Conservation (phyloP, 2,113 vertebrate genomes). For the Gadus chalcogrammus region DNA sequence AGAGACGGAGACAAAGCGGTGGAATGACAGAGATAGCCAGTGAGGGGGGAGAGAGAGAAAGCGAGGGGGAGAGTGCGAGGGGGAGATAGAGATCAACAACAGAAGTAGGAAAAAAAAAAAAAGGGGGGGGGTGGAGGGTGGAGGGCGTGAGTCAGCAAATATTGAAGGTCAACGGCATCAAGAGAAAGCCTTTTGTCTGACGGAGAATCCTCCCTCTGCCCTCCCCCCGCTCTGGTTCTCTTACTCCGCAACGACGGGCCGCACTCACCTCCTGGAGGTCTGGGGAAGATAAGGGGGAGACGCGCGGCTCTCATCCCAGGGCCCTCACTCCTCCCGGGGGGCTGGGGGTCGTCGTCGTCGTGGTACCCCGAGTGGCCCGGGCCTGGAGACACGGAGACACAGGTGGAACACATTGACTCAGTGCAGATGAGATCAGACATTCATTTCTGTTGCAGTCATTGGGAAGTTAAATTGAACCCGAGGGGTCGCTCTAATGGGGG, state of each 20-base stretch:
- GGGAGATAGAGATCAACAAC: neutral
- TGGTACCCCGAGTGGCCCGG: neutral
- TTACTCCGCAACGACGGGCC: constrained; percentile 59
- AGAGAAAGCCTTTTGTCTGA: constrained; percentile 39
- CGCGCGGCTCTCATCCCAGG: constrained; percentile 56
- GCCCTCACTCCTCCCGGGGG: constrained; percentile 18
- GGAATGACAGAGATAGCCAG: constrained; percentile 21
- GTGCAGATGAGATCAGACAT: too few relatives aligned
- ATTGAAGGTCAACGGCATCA: constrained; percentile 53
- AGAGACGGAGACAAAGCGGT: constrained; percentile 5
- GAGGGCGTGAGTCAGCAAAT: constrained; percentile 48
- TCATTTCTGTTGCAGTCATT: too few relatives aligned
- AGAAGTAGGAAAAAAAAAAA: neutral
- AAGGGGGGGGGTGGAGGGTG: neutral
- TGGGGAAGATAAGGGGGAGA: constrained; percentile 32
- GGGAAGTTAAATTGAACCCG: too few relatives aligned
- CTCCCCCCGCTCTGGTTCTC: constrained; percentile 6
- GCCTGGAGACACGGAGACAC: constrained; percentile 23
- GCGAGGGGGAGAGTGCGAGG: neutral
- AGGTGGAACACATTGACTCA: neutral
- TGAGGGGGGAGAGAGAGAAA: constrained; percentile 2
- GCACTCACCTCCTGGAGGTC: constrained; percentile 43
- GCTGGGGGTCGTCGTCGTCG: neutral
- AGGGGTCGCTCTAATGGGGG: neutral
- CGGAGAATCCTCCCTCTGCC: constrained; percentile 12